Evolutionary conservation across 1,140 invertebrate genomes (phyloP), one percentile per base, ranked within the genome.

Genomic region (Tribolium castaneum): DNA sequence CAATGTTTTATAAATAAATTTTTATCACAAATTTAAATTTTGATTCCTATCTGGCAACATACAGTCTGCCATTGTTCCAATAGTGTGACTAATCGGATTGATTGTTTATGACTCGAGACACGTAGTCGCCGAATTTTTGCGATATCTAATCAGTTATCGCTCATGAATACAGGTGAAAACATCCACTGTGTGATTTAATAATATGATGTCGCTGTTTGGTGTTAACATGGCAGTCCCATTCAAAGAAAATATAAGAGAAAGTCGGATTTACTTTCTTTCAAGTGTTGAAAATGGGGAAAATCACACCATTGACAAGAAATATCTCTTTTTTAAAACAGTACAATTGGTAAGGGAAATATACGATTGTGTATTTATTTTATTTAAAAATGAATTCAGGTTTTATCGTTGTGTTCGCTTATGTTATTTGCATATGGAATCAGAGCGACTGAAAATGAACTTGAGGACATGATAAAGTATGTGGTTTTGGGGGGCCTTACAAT

Each of bases 21-120:
- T 45, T 59, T 22, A 59, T 16, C 7, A 16, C 52, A 16, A 9
- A 22, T 54, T 14, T 54, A 54, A 30, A 30, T 30, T 30, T 30
- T 30, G 25, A 30, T 30, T 25, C 9, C 39, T 66, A 66, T 66
- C 59, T 3, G 59, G 59, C 30, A 66, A 66, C 59, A 66, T 35
- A 35, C 59, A 66, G 59, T 66, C 59, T 66, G n/a, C 59, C 25
- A 66, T 13, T 13, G 30, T 66, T 66, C n/a, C 25, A 30, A 30
- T 30, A 2, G 25, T 30, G 30, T 66, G 59, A 66, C 59, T 66
- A 66, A 66, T 39, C 19, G 34, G 34, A 66, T 39, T 39, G 59
- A 66, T 22, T 66, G 25, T 39, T 12, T 35, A 4, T 66, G 10
- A n/a, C 59, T 30, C 59, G n/a, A 39, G 34, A 39, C 59, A 66